Evolutionary conservation across 2,888 invertebrate genomes (phyloP), one percentile per base, ranked within the genome.

Genomic region (Cephus nigrinus): DNA sequence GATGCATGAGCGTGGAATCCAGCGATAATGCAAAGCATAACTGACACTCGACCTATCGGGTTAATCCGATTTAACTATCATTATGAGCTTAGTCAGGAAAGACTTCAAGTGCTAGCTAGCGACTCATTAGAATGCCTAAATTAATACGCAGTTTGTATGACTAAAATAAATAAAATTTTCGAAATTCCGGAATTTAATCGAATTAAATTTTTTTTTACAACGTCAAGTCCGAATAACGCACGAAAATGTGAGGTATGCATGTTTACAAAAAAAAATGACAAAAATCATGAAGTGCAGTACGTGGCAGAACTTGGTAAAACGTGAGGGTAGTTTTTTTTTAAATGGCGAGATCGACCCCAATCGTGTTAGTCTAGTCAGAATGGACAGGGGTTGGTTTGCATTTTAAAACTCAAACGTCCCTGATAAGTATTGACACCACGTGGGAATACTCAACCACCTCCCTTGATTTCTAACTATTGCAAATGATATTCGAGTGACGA

Each of bases 41-140:
- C 88, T 89, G 89, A 90, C 90, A 86, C 86, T 86, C 85, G 88
- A 88, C 87, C 87, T 88, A 88, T 88, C 87, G 83, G 78, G 36
- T 82, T 90, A 90, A 90, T 90, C 89, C 89, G 85, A 86, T 90
- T 88, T 87, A 89, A 84, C 85, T 87, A 87, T 88, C 87, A 81
- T 90, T 89, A 86, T 88, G 84, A 88, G 89, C 87, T 87, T 87
- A 86, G 77, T 74, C 76, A 69, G 76, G 90, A 91, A 90, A 84
- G 89, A 86, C 86, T 80, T 78, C 87, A 90, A 91, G 89, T 91
- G 89, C 86, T 76, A 35, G 79, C 81, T 83, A 82, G 87, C 86
- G 86, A 87, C 87, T 85, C 84, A 85, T 87, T 82, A 86, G 86
- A 90, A 88, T 88, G 83, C 85, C 83, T 87, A 83, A 85, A 86